Conservation (phyloP, 2,113 vertebrate species). For the Edolisoma coerulescens region DNA sequence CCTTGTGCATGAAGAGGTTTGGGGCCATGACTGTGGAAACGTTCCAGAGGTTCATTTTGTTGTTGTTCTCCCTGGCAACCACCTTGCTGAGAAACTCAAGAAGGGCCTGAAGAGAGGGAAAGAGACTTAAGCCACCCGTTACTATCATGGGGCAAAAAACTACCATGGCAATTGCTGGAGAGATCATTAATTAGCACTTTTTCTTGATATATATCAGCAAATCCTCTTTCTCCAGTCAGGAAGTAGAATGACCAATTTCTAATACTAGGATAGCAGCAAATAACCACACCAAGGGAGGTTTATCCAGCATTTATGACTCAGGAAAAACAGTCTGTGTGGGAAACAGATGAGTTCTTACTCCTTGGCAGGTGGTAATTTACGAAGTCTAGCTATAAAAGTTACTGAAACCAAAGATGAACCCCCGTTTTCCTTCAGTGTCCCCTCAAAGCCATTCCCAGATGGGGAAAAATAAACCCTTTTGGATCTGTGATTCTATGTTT, state of each 20-base stretch:
- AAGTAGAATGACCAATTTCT: neutral
- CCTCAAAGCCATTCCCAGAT: neutral
- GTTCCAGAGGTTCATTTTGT: slow-evolving; percentile 92
- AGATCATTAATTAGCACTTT: neutral
- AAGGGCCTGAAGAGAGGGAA: slow-evolving; percentile 70
- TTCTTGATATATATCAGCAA: neutral
- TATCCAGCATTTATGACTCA: neutral
- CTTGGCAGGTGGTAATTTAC: neutral
- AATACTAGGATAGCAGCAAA: neutral
- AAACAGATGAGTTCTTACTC: neutral
- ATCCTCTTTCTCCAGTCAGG: neutral
- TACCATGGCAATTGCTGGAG: neutral
- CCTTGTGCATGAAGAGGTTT: slow-evolving; percentile 89
- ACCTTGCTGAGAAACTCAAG: slow-evolving; percentile 89
- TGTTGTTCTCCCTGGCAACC: slow-evolving; percentile 79
- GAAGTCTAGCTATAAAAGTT: neutral
- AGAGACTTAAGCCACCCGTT: neutral
- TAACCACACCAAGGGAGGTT: neutral
- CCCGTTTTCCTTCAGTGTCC: neutral
- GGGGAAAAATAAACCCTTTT: neutral
- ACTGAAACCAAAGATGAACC: neutral
- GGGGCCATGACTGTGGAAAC: slow-evolving; percentile 91
- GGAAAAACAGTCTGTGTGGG: neutral
- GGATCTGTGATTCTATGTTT: neutral
- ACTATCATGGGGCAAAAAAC: neutral